Conservation (phyloP, 2,113 vertebrate species). For the Pongo abelii region DNA sequence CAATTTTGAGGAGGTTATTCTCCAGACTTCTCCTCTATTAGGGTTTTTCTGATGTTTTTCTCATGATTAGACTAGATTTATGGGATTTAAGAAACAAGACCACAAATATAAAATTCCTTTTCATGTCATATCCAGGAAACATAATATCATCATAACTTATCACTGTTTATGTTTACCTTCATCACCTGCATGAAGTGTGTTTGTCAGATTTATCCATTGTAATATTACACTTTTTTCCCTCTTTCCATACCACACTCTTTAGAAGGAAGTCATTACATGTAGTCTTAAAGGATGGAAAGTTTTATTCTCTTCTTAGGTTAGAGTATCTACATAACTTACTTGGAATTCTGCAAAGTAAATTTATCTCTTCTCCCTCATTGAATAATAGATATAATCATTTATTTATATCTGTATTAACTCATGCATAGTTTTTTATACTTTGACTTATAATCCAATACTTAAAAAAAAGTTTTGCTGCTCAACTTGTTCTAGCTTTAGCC, state of each 20-base stretch:
- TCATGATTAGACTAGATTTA: not conserved
- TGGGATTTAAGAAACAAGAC: not conserved
- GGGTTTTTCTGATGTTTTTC: not conserved
- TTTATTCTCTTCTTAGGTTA: not conserved
- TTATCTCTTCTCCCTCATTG: not conserved
- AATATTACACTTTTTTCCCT: not conserved
- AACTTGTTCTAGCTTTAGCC: not conserved
- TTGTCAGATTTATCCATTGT: not conserved
- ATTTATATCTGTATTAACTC: too few species aligned
- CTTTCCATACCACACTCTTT: not conserved
- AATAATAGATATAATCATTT: not conserved
- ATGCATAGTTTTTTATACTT: not conserved
- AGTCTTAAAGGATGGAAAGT: not conserved
- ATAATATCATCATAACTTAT: not conserved
- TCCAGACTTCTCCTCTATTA: not conserved
- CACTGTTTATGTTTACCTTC: not conserved
- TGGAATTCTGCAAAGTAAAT: not conserved
- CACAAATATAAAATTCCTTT: not conserved
- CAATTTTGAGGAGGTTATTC: not conserved
- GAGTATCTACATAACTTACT: not conserved
- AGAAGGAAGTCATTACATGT: not conserved
- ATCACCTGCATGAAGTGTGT: not conserved
- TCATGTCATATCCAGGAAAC: not conserved
- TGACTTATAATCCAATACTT: not conserved
- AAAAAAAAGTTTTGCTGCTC: not conserved